Evolutionary conservation across 2,888 invertebrate genomes (phyloP).

Genomic region (Brenthis ino): DNA sequence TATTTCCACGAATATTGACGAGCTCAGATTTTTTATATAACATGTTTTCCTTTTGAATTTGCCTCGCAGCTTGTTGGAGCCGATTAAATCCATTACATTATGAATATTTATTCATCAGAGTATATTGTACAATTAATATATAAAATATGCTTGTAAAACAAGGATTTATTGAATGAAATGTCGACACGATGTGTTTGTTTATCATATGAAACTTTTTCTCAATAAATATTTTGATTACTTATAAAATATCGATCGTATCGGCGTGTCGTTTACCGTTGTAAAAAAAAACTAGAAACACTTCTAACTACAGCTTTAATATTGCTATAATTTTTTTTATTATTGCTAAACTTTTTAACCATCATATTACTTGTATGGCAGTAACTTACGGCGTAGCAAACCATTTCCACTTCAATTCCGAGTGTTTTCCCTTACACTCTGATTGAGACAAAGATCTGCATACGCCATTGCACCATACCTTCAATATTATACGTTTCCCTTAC

Average conservation of each 20-base stretch:
- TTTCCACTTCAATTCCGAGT: too few species aligned
- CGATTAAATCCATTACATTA: conserved; percentile 30
- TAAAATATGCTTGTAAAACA: background rate
- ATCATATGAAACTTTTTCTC: background rate
- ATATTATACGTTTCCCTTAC: background rate
- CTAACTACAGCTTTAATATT: too few species aligned
- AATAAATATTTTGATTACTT: too few species aligned
- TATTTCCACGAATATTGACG: conserved; percentile 35
- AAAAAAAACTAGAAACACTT: too few species aligned
- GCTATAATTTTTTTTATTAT: too few species aligned
- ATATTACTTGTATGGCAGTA: too few species aligned
- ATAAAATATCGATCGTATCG: too few species aligned
- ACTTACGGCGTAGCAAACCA: too few species aligned
- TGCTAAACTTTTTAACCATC: too few species aligned
- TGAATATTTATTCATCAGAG: conserved; percentile 25
- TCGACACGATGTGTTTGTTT: background rate
- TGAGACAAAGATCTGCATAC: conserved; percentile 1
- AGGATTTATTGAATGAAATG: background rate
- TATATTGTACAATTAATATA: conserved; percentile 8
- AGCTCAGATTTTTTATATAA: conserved; percentile 29
- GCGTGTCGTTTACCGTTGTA: too few species aligned
- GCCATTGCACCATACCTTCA: background rate
- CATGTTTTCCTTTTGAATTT: conserved; percentile 33
- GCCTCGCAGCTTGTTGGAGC: conserved; percentile 23
- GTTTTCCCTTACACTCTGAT: background rate